Evolutionary conservation across 2,797 vertebrate genomes (phyloP).

Genomic region (Pyrocephalus nanus): DNA sequence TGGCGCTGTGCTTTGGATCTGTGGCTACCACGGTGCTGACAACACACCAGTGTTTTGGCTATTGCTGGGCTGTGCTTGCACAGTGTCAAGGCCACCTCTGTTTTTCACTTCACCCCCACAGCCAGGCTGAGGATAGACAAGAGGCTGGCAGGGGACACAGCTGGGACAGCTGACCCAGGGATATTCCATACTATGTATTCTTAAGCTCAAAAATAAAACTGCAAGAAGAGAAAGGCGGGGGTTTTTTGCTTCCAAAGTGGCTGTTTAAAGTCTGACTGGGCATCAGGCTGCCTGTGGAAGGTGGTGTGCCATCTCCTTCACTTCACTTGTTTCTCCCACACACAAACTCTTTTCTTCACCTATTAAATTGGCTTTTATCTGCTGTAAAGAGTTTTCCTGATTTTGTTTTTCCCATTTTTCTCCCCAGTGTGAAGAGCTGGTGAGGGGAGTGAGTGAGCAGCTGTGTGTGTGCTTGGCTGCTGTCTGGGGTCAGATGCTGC

Average conservation of each 20-base stretch:
- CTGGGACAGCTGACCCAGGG: not conserved
- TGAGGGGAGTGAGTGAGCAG: not conserved
- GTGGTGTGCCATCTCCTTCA: not conserved
- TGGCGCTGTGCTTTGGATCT: not conserved
- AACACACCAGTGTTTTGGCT: not conserved
- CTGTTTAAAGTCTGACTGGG: not conserved
- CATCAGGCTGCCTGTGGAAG: not conserved
- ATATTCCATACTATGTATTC: not conserved
- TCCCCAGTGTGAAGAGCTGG: not conserved
- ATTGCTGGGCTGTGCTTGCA: not conserved
- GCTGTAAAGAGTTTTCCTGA: not conserved
- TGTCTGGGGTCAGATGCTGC: not conserved
- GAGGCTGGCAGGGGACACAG: not conserved
- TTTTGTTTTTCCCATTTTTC: not conserved
- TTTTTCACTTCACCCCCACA: not conserved
- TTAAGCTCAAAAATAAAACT: not conserved
- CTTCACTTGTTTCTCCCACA: rapidly evolving
- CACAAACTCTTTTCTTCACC: not conserved
- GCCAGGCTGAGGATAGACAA: not conserved
- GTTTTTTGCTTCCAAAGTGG: not conserved
- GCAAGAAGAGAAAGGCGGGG: not conserved
- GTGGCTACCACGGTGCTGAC: not conserved
- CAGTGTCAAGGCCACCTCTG: not conserved
- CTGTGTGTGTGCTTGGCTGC: not conserved
- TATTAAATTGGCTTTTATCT: not conserved